phyloP scores from a whole-genome alignment of 2,888 invertebrate genomes.

The Caenorhabditis auriculariae region DNA sequence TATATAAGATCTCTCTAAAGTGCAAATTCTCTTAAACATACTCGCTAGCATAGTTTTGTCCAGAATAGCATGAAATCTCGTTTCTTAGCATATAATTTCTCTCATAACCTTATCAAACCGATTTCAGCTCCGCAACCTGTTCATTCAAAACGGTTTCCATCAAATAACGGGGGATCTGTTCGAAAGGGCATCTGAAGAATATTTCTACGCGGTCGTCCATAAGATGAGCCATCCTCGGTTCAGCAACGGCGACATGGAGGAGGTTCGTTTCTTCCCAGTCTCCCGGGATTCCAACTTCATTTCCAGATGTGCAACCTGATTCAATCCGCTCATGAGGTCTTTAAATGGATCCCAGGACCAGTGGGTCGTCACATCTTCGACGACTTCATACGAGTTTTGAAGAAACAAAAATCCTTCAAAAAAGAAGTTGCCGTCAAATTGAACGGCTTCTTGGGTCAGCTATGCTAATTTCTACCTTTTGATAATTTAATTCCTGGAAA shows the following conservation, averaged over 20 bases:
- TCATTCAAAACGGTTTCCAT: constrained; percentile 19
- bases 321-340: constrained; percentile 11
- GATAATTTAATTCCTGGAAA: too few species aligned
- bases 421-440: constrained; percentile 8
- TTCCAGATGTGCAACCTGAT: constrained; percentile 9
- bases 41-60: too few species aligned
- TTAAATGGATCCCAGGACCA: constrained; percentile 21
- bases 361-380: constrained; percentile 15
- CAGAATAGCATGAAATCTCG: too few species aligned
- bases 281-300: background rate
- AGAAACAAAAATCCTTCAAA: constrained; percentile 22
- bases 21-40: too few species aligned
- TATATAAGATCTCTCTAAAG: too few species aligned
- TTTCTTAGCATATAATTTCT: too few species aligned
- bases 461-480: too few species aligned
- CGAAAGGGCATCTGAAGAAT: constrained; percentile 33
- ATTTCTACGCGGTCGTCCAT: constrained; percentile 18
- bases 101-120: too few species aligned
- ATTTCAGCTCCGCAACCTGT: background rate
- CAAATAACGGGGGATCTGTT: constrained; percentile 31
- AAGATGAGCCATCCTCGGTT: constrained; percentile 22
- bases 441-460: background rate
- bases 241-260: constrained; percentile 3
- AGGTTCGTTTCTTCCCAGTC: background rate
- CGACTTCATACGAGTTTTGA: constrained; percentile 18